Conservation (phyloP, 2,888 invertebrate species). For the Tethea ocularis region DNA sequence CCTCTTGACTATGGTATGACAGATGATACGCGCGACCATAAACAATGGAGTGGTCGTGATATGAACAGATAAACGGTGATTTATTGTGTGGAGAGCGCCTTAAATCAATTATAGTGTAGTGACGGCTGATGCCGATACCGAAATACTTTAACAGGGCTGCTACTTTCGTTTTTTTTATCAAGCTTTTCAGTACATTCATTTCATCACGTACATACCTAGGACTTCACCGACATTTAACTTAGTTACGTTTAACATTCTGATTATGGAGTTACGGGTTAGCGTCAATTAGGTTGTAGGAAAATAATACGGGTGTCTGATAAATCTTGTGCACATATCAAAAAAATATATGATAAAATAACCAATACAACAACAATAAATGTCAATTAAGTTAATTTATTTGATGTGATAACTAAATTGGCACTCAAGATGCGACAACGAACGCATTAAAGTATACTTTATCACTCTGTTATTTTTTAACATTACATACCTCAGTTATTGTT, state of each 20-base stretch:
- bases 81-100: conserved; percentile 61
- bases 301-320: too few relatives aligned
- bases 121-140: background rate
- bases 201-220: too few relatives aligned
- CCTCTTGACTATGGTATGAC: conserved; percentile 53
- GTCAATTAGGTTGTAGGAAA: too few relatives aligned
- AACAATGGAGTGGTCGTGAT: conserved; percentile 68
- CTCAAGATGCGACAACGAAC: conserved; percentile 1
- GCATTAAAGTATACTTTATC: background rate
- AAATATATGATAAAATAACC: conserved; percentile 14
- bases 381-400: conserved; percentile 37
- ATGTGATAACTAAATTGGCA: conserved; percentile 14
- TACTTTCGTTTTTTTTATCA: too few relatives aligned
- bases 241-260: too few relatives aligned
- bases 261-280: too few relatives aligned
- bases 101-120: conserved; percentile 65
- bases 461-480: background rate
- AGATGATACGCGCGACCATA: conserved; percentile 64
- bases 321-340: background rate
- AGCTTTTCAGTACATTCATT: too few relatives aligned
- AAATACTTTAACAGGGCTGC: conserved; percentile 11
- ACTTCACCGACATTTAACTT: too few relatives aligned
- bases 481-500: background rate
- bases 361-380: conserved; percentile 29
- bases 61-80: conserved; percentile 68